Evolutionary conservation across 1,140 invertebrate species (phyloP), one percentile per base, ranked within the genome.

Genomic region (Drosophila bocqueti): DNA sequence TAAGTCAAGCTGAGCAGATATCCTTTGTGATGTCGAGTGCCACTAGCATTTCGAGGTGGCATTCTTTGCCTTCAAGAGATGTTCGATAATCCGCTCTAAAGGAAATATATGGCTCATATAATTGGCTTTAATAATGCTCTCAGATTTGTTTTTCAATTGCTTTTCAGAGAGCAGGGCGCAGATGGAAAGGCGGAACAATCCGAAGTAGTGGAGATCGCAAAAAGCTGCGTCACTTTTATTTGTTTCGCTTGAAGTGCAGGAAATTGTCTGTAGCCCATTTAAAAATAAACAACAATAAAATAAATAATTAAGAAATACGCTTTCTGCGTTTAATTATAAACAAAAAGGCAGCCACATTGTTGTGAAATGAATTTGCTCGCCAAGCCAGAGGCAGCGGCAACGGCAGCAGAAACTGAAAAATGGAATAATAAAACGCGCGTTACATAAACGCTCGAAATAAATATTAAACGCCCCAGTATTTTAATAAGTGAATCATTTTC

Each of bases 201-300:
- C 58, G 61, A 59, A 71, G 52, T 72, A 71, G 68, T 59, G 47
- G 45, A 13, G 42, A 65, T 50, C 61, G 68, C 40, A 84, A 78
- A 85, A 69, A 69, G 68, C 82, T 90, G 86, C 85, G 86, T 91
- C 85, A 90, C 65, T 90, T 86, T 85, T 85, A 90, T 89, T 89
- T 90, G 85, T 89, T 89, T 89, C 86, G 76, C 86, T 82, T 82
- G 71, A 91, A 90, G 85, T 90, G 85, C 86, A 90, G 85, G 85
- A 90, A 91, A 90, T 90, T 90, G 86, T 90, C 85, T 90, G 86
- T 91, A 90, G 86, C 85, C 82, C 85, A 90, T 90, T 90, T 90
- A 91, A 90, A 90, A 90, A 90, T 90, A 90, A 90, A 91, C 85
- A 90, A 90, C 84, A 91, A 90, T 90, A 91, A 90, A 90, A 90